These are phyloP conservation scores for Metallyticus violacea DNA, from an alignment of 2,888 invertebrate species.

Conservation along the genomic window DNA sequence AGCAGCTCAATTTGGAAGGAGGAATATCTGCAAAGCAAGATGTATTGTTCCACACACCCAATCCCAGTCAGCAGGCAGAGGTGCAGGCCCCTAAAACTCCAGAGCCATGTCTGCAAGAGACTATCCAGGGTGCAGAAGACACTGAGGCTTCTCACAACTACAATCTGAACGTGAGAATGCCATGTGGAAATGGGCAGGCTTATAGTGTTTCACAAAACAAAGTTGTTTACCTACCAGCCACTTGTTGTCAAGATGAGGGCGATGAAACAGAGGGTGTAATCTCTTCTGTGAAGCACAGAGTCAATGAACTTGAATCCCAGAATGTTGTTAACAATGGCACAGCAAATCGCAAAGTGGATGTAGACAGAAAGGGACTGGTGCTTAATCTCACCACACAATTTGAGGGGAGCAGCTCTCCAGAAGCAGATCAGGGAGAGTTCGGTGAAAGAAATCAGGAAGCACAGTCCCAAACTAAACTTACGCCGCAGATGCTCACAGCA, in stretches of 20 bases:
- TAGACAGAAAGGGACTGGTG: slow-evolving; percentile 49
- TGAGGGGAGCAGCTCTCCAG: slow-evolving; percentile 47
- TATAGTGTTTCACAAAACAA: slow-evolving; percentile 91
- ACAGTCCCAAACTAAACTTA: slow-evolving; percentile 40
- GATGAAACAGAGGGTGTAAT: slow-evolving; percentile 40
- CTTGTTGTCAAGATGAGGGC: not conserved
- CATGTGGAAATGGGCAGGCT: slow-evolving; percentile 79
- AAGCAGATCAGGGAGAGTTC: slow-evolving; percentile 14
- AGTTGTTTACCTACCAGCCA: slow-evolving; percentile 74
- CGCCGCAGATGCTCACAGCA: slow-evolving; percentile 40
- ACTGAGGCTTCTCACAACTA: slow-evolving; percentile 38
- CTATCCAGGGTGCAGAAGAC: not conserved
- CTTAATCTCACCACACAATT: slow-evolving; percentile 57
- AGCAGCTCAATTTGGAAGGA: slow-evolving; percentile 54
- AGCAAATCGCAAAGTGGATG: slow-evolving; percentile 34
- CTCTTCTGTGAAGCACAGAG: slow-evolving; percentile 66
- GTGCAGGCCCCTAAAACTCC: not conserved
- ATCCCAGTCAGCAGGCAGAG: not conserved
- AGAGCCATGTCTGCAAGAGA: slow-evolving; percentile 16
- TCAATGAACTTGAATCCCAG: slow-evolving; percentile 66
- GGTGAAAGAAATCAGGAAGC: slow-evolving; percentile 47
- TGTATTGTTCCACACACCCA: slow-evolving; percentile 22
- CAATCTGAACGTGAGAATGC: slow-evolving; percentile 62
- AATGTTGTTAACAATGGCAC: slow-evolving; percentile 8
- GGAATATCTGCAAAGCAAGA: slow-evolving; percentile 37